Evolutionary conservation across 2,888 invertebrate genomes (phyloP), one percentile per base, ranked within the genome.

Genomic region (Latrodectus elegans): DNA sequence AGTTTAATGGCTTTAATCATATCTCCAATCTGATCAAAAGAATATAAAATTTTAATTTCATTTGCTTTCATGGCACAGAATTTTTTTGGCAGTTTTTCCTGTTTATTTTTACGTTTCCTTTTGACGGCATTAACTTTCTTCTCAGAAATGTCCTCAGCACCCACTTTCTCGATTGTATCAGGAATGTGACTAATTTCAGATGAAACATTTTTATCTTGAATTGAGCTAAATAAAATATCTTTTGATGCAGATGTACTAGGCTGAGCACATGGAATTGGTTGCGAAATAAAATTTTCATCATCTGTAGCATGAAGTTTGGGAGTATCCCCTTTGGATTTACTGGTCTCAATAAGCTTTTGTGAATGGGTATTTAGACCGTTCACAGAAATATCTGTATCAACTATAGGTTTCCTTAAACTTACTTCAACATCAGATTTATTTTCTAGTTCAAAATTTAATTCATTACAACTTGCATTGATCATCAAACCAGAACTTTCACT

Each of bases 201-300:
- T 1, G 12, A 12, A 10, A 22, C n/a, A 68, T 68, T 68, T 4
- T 22, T 68, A 12, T 22, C 12, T 17, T 68, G 67, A 17, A 17
- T 12, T 10, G 17, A 17, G 67, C 11, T 22, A 67, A 67, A 52
- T 53, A 53, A 14, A 22, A 53, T 17, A 22, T 38, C 71, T n/a
- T 49, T n/a, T 49, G 12, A 4, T 8, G 49, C 11, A 15, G 38
- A 49, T 71, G n/a, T n/a, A 49, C 71, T 51, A 15, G 22, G 64
- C 55, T 80, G 80, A 0, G 60, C 80, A 72, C 75, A 82, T 53
- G 82, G 75, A 60, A 75, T 55, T 49, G 74, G 49, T 17, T 73
- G 73, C 14, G 73, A 73, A 52, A 65, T 15, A 26, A 53, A 74
- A 26, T 73, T 81, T 67, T 79, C 79, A 53, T 81, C 81, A 38